phyloP scores from a whole-genome alignment of 2,888 invertebrate species.

The Dromius quadrimaculatus region DNA sequence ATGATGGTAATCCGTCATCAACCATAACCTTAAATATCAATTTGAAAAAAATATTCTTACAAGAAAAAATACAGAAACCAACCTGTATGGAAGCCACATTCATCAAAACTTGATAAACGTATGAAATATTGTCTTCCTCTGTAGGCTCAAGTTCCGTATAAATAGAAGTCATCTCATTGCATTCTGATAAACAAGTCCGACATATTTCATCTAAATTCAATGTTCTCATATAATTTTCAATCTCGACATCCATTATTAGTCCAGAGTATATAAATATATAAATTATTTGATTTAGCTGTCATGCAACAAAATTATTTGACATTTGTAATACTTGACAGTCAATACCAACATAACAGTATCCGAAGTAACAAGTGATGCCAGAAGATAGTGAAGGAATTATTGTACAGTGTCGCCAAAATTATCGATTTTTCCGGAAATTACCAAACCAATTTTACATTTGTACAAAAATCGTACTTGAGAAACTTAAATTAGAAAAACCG shows the following conservation, averaged over 20 bases:
- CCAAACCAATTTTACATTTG: no score
- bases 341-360: no score
- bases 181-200: constrained; percentile 58
- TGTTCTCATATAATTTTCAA: constrained; percentile 46
- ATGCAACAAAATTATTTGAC: no score
- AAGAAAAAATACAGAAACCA: constrained; percentile 19
- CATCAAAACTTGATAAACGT: constrained; percentile 58
- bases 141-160: constrained; percentile 57
- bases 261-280: no score
- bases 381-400: no score
- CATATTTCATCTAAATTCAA: constrained; percentile 59
- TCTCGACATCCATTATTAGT: constrained; percentile 39
- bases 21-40: constrained; percentile 56
- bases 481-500: no score
- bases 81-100: constrained; percentile 59
- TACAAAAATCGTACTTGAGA: no score
- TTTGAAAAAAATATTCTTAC: constrained; percentile 3
- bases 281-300: no score
- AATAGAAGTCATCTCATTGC: constrained; percentile 59
- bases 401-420: no score
- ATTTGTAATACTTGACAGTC: no score
- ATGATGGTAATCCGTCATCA: constrained; percentile 58
- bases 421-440: no score
- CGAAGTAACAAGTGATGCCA: no score
- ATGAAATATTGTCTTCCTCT: constrained; percentile 56